Conservation (phyloP, 2,888 invertebrate genomes). For the Phengaris alcon region DNA sequence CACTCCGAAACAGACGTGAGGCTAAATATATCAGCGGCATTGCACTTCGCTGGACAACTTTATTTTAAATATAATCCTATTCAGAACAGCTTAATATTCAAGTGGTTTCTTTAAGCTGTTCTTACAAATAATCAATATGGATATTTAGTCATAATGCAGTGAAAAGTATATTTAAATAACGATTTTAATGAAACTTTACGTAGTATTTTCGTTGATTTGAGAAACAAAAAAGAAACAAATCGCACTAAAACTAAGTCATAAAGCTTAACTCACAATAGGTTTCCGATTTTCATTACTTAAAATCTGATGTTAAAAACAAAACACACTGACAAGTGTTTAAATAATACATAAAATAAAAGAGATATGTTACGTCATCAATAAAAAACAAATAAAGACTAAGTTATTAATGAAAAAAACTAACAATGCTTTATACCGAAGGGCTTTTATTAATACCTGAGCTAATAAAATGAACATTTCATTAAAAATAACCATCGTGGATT, state of each 20-base stretch:
- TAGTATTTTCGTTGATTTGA: background rate
- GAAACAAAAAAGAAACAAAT: no score
- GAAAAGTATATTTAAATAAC: no score
- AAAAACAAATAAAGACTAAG: background rate
- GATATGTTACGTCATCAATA: background rate
- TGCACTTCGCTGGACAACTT: conserved; percentile 41
- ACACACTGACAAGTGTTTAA: no score
- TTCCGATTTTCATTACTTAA: no score
- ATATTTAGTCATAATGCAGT: no score
- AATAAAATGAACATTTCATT: background rate
- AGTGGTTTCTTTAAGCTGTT: background rate
- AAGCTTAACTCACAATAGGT: no score
- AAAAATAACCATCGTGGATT: background rate
- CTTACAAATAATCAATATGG: background rate
- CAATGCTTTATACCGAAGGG: background rate
- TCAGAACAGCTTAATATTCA: conserved; percentile 1
- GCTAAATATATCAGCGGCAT: conserved; percentile 41
- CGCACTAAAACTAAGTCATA: no score
- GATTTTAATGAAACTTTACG: background rate
- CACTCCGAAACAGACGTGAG: conserved; percentile 42
- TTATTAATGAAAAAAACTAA: background rate
- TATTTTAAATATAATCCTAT: conserved; percentile 35
- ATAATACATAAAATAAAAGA: background rate
- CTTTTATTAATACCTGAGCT: background rate
- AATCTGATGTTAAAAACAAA: no score